Base-by-base conservation (phyloP, 1,140 invertebrate species). In the Pogonus chalceus region DNA sequence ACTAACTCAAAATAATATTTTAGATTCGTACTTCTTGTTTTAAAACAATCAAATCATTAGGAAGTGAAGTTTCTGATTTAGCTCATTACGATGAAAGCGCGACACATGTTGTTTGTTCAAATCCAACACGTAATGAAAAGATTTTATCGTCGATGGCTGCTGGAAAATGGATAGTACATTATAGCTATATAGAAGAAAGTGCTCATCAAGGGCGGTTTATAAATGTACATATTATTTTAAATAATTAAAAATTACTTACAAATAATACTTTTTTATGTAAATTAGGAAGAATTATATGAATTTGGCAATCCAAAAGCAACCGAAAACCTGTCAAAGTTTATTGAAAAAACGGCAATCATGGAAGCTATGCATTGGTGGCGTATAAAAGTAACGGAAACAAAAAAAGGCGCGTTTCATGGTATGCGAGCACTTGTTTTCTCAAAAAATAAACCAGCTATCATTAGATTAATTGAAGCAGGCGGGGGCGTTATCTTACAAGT, bases 131-230 rank as follows among this genome's bases (percentile, higher is more conserved):
- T 57, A 92, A 88, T 66, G 91, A 95, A 74, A 93, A 93, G 71
- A 79, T 88, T 69, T 72, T 95, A 1, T 82, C 83, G 1, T 84
- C 83, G 58, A 80, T 95, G 31, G 90, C 92, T 0, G 77, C 85
- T 0, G 92, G 92, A 21, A 88, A 89, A 64, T 94, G 90, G 90
- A 76, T 95, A 1, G 66, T 95, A 7, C 85, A 90, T 64, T 78
- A 81, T 1, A 79, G 80, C 0, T 95, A 92, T 64, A 70, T 94
- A 7, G 76, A 81, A 12, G 76, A 82, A 43, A 88, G 83, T 51
- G 66, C 78, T 18, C 64, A 74, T 23, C 74, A 76, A 14, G 79
- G 80, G 0, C 62, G 63, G 51, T 92, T 93, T 62, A 63, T 92
- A 3, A 67, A 81, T 63, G 84, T 85, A 60, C 70, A 74, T 76